Evolutionary conservation across 2,888 invertebrate genomes (phyloP).

Genomic region (Dyspetes luteomarginatus): DNA sequence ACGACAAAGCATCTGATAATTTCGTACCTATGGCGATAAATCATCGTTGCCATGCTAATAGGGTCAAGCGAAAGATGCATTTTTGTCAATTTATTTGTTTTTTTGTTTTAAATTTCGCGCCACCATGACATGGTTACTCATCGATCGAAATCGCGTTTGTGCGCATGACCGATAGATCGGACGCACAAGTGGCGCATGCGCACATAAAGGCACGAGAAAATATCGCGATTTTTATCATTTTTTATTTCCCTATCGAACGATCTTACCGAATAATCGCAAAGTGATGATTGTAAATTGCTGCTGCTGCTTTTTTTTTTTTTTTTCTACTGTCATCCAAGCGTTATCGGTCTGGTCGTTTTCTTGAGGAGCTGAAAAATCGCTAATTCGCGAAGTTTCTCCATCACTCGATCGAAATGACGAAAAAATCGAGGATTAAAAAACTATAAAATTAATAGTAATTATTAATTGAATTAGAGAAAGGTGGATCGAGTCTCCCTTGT

Average conservation of each 20-base stretch:
- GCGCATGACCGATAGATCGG: slow-evolving; percentile 35
- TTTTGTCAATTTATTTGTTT: too few relatives aligned
- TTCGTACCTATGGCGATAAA: too few relatives aligned
- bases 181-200: slow-evolving; percentile 41
- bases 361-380: background rate
- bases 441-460: slow-evolving; percentile 44
- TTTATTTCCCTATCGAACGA: too few relatives aligned
- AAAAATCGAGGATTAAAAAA: slow-evolving; percentile 41
- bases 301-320: background rate
- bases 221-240: slow-evolving; percentile 12
- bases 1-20: too few relatives aligned
- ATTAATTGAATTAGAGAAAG: slow-evolving; percentile 45
- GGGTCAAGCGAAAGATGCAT: background rate
- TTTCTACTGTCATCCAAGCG: slow-evolving; percentile 1
- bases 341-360: too few relatives aligned
- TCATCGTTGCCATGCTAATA: too few relatives aligned
- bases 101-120: slow-evolving; percentile 14
- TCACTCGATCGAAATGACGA: slow-evolving; percentile 18
- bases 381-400: slow-evolving; percentile 4
- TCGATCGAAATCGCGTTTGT: background rate
- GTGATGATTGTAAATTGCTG: background rate
- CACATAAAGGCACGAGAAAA: background rate
- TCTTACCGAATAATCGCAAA: too few relatives aligned
- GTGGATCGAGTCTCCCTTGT: slow-evolving; percentile 41
- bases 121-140: slow-evolving; percentile 36